Conservation (phyloP, 2,888 invertebrate genomes). For the Hypomecis atomaria region DNA sequence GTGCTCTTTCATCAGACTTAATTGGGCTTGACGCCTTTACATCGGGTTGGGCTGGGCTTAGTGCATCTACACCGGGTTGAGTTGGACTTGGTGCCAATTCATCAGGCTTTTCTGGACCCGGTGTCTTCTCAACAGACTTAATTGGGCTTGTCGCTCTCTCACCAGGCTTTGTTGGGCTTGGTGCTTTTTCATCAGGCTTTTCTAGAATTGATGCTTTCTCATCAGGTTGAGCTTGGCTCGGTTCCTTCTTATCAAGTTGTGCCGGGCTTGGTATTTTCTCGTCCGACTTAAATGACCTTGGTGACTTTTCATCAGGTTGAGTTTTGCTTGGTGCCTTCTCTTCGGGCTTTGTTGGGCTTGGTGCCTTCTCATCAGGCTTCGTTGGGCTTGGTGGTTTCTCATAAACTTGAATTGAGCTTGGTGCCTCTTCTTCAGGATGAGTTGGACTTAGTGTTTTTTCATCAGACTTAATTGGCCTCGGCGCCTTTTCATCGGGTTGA, state of each 20-base stretch:
- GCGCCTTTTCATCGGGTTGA: background rate
- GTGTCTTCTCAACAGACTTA: background rate
- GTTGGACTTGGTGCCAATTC: background rate
- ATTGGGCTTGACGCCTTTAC: background rate
- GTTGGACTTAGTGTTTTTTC: background rate
- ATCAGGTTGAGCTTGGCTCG: background rate
- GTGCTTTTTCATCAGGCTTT: slow-evolving; percentile 22
- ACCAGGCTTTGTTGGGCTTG: slow-evolving; percentile 20
- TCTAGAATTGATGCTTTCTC: background rate
- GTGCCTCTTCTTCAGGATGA: background rate
- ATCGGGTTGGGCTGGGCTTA: background rate
- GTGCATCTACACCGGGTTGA: background rate
- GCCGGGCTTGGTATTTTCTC: slow-evolving; percentile 14
- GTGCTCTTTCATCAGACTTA: background rate
- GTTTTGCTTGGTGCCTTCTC: background rate
- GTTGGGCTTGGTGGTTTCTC: background rate
- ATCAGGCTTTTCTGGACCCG: background rate
- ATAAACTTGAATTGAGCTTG: background rate
- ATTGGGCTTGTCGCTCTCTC: background rate
- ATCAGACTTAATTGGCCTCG: background rate
- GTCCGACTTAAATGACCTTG: background rate
- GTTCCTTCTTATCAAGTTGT: background rate
- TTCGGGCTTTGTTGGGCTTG: background rate
- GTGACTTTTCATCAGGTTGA: background rate
- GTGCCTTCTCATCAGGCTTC: background rate